Base-by-base conservation (phyloP, 2,797 vertebrate species). In the Macropus fuliginosus region DNA sequence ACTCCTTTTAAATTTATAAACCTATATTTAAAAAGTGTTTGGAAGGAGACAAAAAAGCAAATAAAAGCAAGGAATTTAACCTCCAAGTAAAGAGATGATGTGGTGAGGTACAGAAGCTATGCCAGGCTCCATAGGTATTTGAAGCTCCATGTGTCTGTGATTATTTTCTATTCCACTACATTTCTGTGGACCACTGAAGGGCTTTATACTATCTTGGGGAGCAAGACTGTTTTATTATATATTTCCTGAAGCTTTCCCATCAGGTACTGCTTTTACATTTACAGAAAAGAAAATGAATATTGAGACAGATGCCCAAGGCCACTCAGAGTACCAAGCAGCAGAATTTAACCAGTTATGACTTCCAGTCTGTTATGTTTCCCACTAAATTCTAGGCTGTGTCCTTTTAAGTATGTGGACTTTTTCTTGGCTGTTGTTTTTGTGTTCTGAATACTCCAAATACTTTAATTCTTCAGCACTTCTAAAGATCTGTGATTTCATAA, bases 241-340 rank as follows among this genome's bases (percentile, higher is more conserved):
- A 55, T 1, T 57, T 95, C 59, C 16, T 56, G 9, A 5, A 74
- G 55, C 0, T 91, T 81, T 55, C 91, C 31, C 16, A 10, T 40
- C 14, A 81, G 31, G 89, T 31, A 74, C 55, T 31, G 40, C 6
- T 34, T 93, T 91, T 46, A 28, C 12, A 91, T 1, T 81, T 28
- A 56, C 52, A 94, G 31, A 93, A 93, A 46, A 56, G 59, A 91
- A 59, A 91, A 66, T 6, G 34, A 31, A 81, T 29, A 57, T 59
- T 91, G 54, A 91, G 21, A 93, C 92, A 91, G 54, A 62, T 87
- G n/a, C 34, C 54, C 55, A 87, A 96, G 91, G 56, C n/a, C 16
- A 59, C 57, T 24, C 46, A 91, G 57, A 56, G 13, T 5, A 81
- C 27, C n/a, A 89, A 4, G 34, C 11, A 57, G 2, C 5, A 50